Evolutionary conservation across 2,888 invertebrate species (phyloP).

Genomic region (Ichneumoninae sp.): DNA sequence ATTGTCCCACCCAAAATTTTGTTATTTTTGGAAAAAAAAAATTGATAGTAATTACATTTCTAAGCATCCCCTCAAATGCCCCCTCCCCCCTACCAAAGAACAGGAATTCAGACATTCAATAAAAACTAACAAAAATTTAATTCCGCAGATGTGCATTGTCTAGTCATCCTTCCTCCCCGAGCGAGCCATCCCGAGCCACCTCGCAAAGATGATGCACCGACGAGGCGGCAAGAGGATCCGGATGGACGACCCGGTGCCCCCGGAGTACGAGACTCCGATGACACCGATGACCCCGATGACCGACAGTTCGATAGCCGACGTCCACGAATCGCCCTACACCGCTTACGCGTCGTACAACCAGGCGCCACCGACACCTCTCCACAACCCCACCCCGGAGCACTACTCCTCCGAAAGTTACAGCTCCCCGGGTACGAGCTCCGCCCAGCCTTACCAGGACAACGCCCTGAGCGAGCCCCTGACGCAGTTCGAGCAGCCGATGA

Average conservation of each 20-base stretch:
- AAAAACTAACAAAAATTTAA: background rate
- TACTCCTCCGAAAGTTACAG: slow-evolving; percentile 81
- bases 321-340: slow-evolving; percentile 82
- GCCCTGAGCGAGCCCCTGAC: slow-evolving; percentile 59
- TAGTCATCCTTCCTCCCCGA: background rate
- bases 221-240: slow-evolving; percentile 95
- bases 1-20: too few relatives aligned
- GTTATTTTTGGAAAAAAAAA: too few relatives aligned
- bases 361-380: slow-evolving; percentile 82
- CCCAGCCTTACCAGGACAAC: slow-evolving; percentile 78
- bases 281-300: slow-evolving; percentile 85
- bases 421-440: slow-evolving; percentile 78
- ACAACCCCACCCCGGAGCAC: slow-evolving; percentile 81
- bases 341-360: slow-evolving; percentile 83
- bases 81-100: background rate
- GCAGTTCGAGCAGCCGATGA: slow-evolving; percentile 83
- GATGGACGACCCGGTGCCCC: slow-evolving; percentile 94
- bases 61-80: background rate
- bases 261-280: slow-evolving; percentile 92
- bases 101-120: background rate
- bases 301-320: slow-evolving; percentile 85
- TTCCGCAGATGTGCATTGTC: slow-evolving; percentile 5
- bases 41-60: background rate
- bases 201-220: slow-evolving; percentile 89
- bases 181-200: background rate